Base-by-base conservation (phyloP, 2,113 vertebrate species). In the Pluvianellus socialis region DNA sequence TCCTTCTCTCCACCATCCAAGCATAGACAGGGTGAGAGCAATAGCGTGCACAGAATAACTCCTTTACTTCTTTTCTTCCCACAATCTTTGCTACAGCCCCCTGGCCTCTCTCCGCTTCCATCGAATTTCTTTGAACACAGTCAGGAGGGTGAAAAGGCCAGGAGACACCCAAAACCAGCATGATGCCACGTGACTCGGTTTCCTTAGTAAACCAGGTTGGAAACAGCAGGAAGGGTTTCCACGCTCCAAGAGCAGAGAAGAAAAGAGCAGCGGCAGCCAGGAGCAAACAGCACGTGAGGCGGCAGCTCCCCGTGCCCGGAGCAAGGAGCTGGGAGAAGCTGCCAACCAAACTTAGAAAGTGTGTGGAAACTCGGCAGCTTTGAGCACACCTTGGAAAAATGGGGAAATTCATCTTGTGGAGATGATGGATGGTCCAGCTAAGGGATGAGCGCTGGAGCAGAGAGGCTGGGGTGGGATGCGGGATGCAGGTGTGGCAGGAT, bases 401-500 rank as follows among this genome's bases (percentile, higher is more conserved):
- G 1, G 33, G 1, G 33, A 6, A 68, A 33, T 40, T 8, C 50
- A 52, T 53, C 79, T 17, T 35, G 21, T 9, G 22, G 81, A 81
- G 42, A 28, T 5, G 44, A 21, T 10, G 4, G 30, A 40, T 18
- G 74, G 22, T 1, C 5, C 0, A 0, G 77, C 38, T 10, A 21
- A 47, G 56, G 73, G 84, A 47, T 9, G 27, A 33, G 72, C 47
- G 33, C n/a, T 2, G 38, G 24, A 38, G 55, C 53, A 35, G 55
- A 20, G 44, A 32, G 49, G 42, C 49, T 1, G 1, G 83, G 56
- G 47, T 35, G 66, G 71, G 53, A 30, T 50, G 14, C 27, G 27
- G 86, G 86, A 44, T n/a, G 74, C 40, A 35, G 83, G 19, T 11
- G 49, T 6, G 40, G 73, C 8, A 14, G 88, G 77, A 50, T 15